These are phyloP conservation scores for Macroramphosus scolopax DNA, from an alignment of 2,797 vertebrate genomes.

Conservation along the genomic window DNA sequence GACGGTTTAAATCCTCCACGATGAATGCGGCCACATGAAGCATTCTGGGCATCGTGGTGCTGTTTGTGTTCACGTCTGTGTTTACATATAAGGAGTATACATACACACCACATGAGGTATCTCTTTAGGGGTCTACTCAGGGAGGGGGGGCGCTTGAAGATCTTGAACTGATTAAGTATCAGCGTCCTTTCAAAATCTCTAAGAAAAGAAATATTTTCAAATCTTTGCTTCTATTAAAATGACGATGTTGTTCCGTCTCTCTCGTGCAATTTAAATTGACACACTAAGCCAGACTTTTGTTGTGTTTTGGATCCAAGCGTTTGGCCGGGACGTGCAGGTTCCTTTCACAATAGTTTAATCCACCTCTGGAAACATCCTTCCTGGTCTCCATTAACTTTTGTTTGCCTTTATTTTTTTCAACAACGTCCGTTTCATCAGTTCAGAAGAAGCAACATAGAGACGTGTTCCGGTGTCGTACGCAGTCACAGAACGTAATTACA, in stretches of 20 bases:
- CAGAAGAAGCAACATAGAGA: slow-evolving; percentile 24
- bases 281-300: too few species aligned
- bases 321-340: slow-evolving; percentile 15
- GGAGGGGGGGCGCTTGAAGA: slow-evolving; percentile 6
- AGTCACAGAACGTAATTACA: slow-evolving; percentile 2
- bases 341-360: slow-evolving; percentile 38
- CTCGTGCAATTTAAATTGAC: slow-evolving; percentile 1
- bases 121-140: slow-evolving; percentile 30
- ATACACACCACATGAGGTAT: slow-evolving; percentile 42
- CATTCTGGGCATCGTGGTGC: slow-evolving; percentile 12
- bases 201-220: not conserved
- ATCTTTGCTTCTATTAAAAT: slow-evolving; percentile 6
- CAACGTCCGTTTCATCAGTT: slow-evolving; percentile 36
- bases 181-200: not conserved
- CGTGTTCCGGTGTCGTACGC: slow-evolving; percentile 3
- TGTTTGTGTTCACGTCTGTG: slow-evolving; percentile 35
- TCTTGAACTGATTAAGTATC: slow-evolving; percentile 42
- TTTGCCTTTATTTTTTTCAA: slow-evolving; percentile 44
- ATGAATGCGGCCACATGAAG: slow-evolving; percentile 37
- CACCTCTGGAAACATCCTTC: slow-evolving; percentile 48
- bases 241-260: not conserved
- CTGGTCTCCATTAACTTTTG: slow-evolving; percentile 57
- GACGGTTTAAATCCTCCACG: slow-evolving; percentile 38
- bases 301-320: slow-evolving; percentile 11
- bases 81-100: slow-evolving; percentile 38